Base-by-base conservation (phyloP, 2,113 vertebrate genomes). In the Calidris pygmaea region DNA sequence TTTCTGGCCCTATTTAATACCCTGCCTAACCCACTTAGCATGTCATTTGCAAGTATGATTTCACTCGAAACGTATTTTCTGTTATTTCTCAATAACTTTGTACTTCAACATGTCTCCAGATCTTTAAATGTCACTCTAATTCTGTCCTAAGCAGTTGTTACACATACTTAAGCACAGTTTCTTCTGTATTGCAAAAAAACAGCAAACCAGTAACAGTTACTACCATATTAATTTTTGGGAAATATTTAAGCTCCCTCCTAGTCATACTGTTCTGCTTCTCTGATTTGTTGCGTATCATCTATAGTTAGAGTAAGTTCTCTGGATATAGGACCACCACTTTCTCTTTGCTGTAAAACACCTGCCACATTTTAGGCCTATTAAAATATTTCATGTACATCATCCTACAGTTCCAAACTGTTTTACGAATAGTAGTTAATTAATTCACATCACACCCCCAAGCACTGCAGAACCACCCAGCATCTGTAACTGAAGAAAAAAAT, bases 91-190 rank as follows among this genome's bases (percentile, higher is more conserved):
- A n/a, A 8, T 39, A 45, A 30, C 7, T 78, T 75, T 63, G 32
- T 37, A 24, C 20, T 68, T 52, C 2, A 6, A 9, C 5, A 3
- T 1, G 7, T 37, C 15, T 92, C 58, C 39, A 0, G 0, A 34
- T 90, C 41, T 92, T 66, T 59, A 60, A 67, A 52, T 52, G 16
- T 81, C 62, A 3, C 24, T 24, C 26, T 34, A 15, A 47, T 39
- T 87, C n/a, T n/a, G 2, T 0, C 43, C 27, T 67, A 41, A 39
- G 47, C 35, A 27, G 24, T 41, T 87, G 48, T 52, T 82, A 52
- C 34, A 24, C 8, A 5, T 24, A 24, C 16, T 87, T 82, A 30
- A 73, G 67, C 11, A 59, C 89, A 21, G 4, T 70, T 86, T 83
- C 41, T 70, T 74, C 75, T 48, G 14, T 68, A 37, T 23, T 77